These are phyloP conservation scores for Lepidiolamprologus cunningtoni DNA, from an alignment of 2,113 vertebrate species.

Conservation along the genomic window DNA sequence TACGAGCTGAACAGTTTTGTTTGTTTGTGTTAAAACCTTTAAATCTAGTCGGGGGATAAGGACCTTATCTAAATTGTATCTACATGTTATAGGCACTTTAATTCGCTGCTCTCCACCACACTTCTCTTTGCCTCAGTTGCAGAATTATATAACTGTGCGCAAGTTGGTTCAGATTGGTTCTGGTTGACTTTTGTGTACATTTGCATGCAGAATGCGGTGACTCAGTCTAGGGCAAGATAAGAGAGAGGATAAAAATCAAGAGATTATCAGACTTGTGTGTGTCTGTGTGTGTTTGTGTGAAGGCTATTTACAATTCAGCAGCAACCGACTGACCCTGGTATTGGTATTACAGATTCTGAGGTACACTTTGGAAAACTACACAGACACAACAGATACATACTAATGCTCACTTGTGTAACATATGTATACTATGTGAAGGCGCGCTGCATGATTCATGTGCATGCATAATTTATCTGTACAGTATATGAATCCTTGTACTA, in stretches of 20 bases:
- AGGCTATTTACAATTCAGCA: slow-evolving; percentile 29
- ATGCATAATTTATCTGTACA: background rate
- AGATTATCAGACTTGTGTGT: slow-evolving; percentile 11
- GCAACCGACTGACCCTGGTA: slow-evolving; percentile 29
- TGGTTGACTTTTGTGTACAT: slow-evolving; percentile 22
- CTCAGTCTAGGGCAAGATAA: slow-evolving; percentile 31
- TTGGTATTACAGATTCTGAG: slow-evolving; percentile 48
- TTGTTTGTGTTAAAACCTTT: background rate
- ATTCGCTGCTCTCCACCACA: background rate
- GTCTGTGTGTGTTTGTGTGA: background rate
- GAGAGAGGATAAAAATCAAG: slow-evolving; percentile 32
- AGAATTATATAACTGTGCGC: background rate
- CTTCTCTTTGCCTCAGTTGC: background rate
- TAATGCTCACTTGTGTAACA: background rate
- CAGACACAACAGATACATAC: background rate
- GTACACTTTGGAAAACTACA: slow-evolving; percentile 26
- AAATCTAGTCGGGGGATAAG: background rate
- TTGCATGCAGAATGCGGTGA: slow-evolving; percentile 41
- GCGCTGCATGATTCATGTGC: background rate
- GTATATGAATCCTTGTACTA: background rate
- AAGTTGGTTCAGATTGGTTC: background rate
- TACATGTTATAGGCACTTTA: background rate
- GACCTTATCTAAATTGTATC: background rate
- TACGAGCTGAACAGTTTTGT: background rate
- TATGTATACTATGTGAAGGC: background rate